Percentiles rank a stretch among this genome's conserved stretches.
phyloP scores from a whole-genome alignment of 2,888 invertebrate species.

The Yponomeuta malinellus region DNA sequence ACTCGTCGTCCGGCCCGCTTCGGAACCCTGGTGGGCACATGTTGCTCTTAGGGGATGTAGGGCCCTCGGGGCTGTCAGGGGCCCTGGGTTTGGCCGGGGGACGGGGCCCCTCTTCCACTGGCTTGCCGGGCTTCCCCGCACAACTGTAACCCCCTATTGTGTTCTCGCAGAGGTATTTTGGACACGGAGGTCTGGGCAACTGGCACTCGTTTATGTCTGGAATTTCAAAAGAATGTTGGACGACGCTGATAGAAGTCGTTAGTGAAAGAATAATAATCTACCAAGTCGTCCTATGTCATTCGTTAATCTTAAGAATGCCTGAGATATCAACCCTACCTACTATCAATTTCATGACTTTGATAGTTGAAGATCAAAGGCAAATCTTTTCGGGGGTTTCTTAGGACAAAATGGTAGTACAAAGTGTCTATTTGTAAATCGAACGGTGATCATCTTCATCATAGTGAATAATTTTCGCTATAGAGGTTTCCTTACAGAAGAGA shows the following conservation, averaged over 20 bases:
- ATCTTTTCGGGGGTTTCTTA: too few relatives aligned
- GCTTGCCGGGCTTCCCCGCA: conserved; percentile 60
- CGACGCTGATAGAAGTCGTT: neutral
- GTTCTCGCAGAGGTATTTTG: conserved; percentile 68
- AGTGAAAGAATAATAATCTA: neutral
- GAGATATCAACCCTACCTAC: too few relatives aligned
- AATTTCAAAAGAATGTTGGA: conserved; percentile 1
- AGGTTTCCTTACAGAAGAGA: too few relatives aligned
- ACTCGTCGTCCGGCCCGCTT: conserved; percentile 65
- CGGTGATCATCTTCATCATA: too few relatives aligned
- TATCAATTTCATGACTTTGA: too few relatives aligned
- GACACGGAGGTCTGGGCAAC: conserved; percentile 60
- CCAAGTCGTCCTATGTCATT: too few relatives aligned
- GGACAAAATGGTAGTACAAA: too few relatives aligned
- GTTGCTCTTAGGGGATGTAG: conserved; percentile 41
- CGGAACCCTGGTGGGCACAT: conserved; percentile 76
- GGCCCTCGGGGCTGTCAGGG: conserved; percentile 16
- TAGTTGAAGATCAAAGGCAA: too few relatives aligned
- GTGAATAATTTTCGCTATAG: too few relatives aligned
- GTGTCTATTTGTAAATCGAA: too few relatives aligned
- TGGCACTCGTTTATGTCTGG: conserved; percentile 92
- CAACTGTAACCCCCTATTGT: conserved; percentile 70
- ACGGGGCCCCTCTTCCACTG: conserved; percentile 41
- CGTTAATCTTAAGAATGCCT: too few relatives aligned
- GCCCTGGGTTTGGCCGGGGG: conserved; percentile 28